Evolutionary conservation across 2,797 vertebrate species (phyloP).

Genomic region (Choloepus didactylus): DNA sequence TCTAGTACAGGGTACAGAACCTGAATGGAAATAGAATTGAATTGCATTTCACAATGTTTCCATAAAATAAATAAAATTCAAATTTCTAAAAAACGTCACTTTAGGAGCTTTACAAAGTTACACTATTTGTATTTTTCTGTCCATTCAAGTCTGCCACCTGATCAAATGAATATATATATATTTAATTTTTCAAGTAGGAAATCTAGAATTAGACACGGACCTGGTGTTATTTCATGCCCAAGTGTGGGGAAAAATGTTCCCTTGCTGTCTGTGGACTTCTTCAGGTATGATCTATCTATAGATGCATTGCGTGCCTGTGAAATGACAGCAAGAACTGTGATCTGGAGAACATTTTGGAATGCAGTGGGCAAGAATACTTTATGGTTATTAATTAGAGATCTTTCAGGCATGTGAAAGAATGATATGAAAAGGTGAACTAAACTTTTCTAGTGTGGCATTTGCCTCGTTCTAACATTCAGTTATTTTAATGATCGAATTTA

Average conservation of each 20-base stretch:
- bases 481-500: conserved; percentile 18
- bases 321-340: conserved; percentile 6
- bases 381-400: not conserved
- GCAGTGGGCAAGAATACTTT: conserved; percentile 37
- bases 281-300: not conserved
- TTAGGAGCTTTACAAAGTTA: not conserved
- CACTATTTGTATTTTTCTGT: not conserved
- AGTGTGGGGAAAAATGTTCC: not conserved
- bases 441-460: not conserved
- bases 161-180: not conserved
- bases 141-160: not conserved
- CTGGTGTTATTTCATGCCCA: not conserved
- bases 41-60: conserved; percentile 15
- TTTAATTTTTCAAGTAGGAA: not conserved
- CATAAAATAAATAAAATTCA: not conserved
- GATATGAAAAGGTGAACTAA: not conserved
- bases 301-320: not conserved
- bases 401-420: not conserved
- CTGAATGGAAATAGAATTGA: conserved; percentile 46
- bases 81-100: conserved; percentile 22
- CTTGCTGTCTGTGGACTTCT: not conserved
- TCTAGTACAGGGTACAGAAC: not conserved
- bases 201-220: conserved; percentile 40
- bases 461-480: conserved; percentile 31
- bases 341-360: conserved; percentile 6